These are phyloP conservation scores for Sipha flava DNA, from an alignment of 1,140 invertebrate genomes.

Conservation along the genomic window DNA sequence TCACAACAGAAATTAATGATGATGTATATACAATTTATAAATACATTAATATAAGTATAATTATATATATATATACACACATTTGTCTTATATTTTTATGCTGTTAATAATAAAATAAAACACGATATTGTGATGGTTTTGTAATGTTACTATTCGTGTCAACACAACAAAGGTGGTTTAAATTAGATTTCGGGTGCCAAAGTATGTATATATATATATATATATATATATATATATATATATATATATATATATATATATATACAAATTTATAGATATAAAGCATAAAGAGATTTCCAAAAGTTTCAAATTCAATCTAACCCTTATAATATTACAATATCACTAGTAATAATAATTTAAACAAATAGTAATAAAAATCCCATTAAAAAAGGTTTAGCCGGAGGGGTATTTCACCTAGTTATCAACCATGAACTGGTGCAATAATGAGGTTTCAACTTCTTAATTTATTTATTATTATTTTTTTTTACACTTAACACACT, in stretches of 20 bases:
- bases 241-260: too few relatives aligned
- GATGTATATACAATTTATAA: too few relatives aligned
- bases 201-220: too few relatives aligned
- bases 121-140: background rate
- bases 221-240: too few relatives aligned
- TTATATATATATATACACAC: too few relatives aligned
- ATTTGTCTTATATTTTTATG: too few relatives aligned
- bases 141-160: background rate
- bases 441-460: background rate
- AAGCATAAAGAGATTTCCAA: background rate
- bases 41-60: too few relatives aligned
- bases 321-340: background rate
- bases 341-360: background rate
- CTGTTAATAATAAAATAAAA: too few relatives aligned
- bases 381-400: background rate
- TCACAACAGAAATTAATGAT: too few relatives aligned
- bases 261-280: too few relatives aligned
- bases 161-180: background rate
- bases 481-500: background rate
- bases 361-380: background rate
- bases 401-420: background rate
- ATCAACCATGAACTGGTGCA: background rate
- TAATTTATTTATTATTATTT: too few relatives aligned
- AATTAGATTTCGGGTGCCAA: background rate
- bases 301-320: background rate